Conservation (phyloP, 2,888 invertebrate species). For the Gymnocheta viridis region DNA sequence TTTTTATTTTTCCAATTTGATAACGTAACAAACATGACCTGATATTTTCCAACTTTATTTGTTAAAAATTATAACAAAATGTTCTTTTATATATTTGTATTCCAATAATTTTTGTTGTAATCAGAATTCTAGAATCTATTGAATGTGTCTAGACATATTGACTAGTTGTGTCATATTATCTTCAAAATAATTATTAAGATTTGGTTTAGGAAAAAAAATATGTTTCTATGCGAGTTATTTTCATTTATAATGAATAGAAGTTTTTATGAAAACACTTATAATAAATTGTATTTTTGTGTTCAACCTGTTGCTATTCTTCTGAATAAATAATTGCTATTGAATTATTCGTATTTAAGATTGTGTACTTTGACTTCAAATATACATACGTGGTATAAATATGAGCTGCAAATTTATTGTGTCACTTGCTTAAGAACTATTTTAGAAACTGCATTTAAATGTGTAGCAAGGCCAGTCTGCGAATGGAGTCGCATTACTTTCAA, state of each 20-base stretch:
- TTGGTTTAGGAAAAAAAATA: neutral
- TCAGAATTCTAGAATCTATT: slow-evolving; percentile 46
- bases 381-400: neutral
- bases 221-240: neutral
- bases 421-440: too few species aligned
- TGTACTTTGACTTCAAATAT: neutral
- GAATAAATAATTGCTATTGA: neutral
- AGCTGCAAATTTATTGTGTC: neutral
- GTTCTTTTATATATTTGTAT: slow-evolving; percentile 22
- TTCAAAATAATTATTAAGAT: neutral
- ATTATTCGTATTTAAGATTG: neutral
- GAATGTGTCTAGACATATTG: slow-evolving; percentile 67
- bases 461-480: too few species aligned
- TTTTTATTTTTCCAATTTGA: slow-evolving; percentile 1
- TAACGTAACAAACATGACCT: slow-evolving; percentile 61
- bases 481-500: too few species aligned
- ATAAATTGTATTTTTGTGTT: neutral
- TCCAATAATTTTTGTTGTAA: slow-evolving; percentile 15
- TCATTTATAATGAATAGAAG: neutral
- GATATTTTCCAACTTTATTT: slow-evolving; percentile 57
- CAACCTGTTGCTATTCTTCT: slow-evolving; percentile 44
- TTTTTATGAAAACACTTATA: neutral
- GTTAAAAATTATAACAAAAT: slow-evolving; percentile 54
- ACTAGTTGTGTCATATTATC: slow-evolving; percentile 37
- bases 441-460: too few species aligned